Evolutionary conservation across 2,113 vertebrate species (phyloP), one percentile per base, ranked within the genome.

Genomic region (Pterophyllum scalare): DNA sequence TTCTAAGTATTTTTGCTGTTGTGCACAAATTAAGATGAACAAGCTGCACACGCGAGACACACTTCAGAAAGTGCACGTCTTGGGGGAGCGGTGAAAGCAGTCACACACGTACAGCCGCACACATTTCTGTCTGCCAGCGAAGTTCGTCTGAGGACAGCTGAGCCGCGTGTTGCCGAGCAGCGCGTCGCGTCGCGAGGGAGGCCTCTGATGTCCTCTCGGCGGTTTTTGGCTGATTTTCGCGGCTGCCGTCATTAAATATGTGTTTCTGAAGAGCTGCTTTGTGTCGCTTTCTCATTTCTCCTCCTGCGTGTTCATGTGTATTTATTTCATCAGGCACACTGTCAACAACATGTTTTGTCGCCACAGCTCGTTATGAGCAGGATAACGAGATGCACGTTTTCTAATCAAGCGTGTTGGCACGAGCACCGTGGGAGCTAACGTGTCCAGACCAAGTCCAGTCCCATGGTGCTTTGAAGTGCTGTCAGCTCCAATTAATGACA

Each of bases 111-210:
- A n/a, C 46, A 77, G 61, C 61, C 74, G 14, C 74, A 24, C 33
- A 10, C 2, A 43, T 28, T 33, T 13, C 58, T 80, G 59, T 72
- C 78, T 62, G 54, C 35, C 70, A 52, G 62, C 1, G 22, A 28
- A 60, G 88, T 90, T 90, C 79, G 81, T 3, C 15, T 1, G 20
- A 85, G 88, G 88, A 91, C 87, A 61, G 49, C 56, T 3, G 49
- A 75, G 89, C 52, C 7, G 24, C 24, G 24, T 13, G 88, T 81
- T 79, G 86, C 79, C 0, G 49, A 62, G 84, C 82, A 64, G 85
- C 75, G 2, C 8, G 78, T 57, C 11, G 31, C 10, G 20, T 74
- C 65, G 9, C 14, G 20, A 60, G 24, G 49, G 14, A 75, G 12
- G 4, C 8, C 61, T 72, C 75, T 46, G 61, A 74, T 46, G 57